These are phyloP conservation scores for Poeciliopsis turneri DNA, from an alignment of 2,797 vertebrate genomes.

Conservation along the genomic window DNA sequence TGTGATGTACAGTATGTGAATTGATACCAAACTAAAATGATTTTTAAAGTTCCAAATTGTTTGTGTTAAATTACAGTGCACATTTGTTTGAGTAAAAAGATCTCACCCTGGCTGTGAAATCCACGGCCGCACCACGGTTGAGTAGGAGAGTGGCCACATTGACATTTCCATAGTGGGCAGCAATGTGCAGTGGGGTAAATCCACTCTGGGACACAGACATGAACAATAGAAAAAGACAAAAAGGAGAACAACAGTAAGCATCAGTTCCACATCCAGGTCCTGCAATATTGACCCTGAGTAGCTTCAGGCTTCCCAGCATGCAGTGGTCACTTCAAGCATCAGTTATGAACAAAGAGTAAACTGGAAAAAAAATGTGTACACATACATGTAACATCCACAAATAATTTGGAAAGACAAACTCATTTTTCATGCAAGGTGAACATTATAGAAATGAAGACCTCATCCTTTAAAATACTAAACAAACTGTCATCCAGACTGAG, in stretches of 20 bases:
- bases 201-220: conserved; percentile 86
- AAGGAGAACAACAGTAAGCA: conserved; percentile 35
- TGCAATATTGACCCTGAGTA: conserved; percentile 24
- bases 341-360: conserved; percentile 55
- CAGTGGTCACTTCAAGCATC: conserved; percentile 72
- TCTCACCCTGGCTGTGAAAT: conserved; percentile 94
- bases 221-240: conserved; percentile 47
- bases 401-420: conserved; percentile 35
- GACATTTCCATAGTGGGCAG: conserved; percentile 97
- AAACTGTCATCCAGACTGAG: conserved; percentile 35
- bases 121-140: conserved; percentile 95
- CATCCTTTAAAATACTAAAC: conserved; percentile 8
- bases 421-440: conserved; percentile 56
- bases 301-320: conserved; percentile 70
- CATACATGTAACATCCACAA: conserved; percentile 19
- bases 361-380: conserved; percentile 11
- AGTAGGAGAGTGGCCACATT: conserved; percentile 96
- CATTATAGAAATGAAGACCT: neutral
- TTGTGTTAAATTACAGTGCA: neutral
- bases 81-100: neutral
- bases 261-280: neutral
- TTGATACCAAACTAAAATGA: neutral
- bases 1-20: neutral
- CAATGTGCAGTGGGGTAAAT: conserved; percentile 97
- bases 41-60: neutral